Evolutionary conservation across 2,797 vertebrate species (phyloP), one percentile per base, ranked within the genome.

Genomic region (Acropternis orthonyx): DNA sequence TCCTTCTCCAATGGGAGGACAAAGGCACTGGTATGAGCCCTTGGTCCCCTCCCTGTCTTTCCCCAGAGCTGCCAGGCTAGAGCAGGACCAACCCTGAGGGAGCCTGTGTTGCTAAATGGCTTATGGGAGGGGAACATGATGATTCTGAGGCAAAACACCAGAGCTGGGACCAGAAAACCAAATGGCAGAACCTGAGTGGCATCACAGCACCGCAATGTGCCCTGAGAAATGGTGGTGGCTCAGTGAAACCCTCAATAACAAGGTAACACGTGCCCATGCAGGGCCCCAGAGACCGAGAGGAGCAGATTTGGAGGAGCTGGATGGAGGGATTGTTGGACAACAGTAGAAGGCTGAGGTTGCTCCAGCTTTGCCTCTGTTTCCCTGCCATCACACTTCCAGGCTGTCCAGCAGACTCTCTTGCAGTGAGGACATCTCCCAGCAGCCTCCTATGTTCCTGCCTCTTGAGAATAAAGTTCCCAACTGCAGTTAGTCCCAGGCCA

Each of bases 201-300:
- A 20, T 0, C 1, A 3, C 36, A 69, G 28, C 13, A 28, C 14
- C 32, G 1, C 0, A 0, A 5, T 0, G n/a, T 21, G 48, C 10
- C 30, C 61, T 36, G 36, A 0, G 2, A 9, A 26, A 61, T 0
- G 4, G 6, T 6, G 8, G n/a, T 21, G 19, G 22, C 32, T 39
- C 52, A 4, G 1, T 0, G 14, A 37, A 30, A 4, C n/a, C 62
- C 26, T 15, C 26, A 4, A 39, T 14, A 34, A 17, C 17, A 8
- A 23, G 69, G n/a, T 41, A 41, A n/a, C 48, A 27, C 0, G 0
- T 15, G 24, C 10, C 46, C 39, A 26, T 8, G 3, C 21, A 16
- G 48, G 20, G 39, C 12, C 6, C 1, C 65, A 26, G 2, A 36
- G 63, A 15, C 1, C 0, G 0, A 26, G 17, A 16, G 28, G 14